Evolutionary conservation across 2,888 invertebrate genomes (phyloP).

Genomic region (Apamea anceps): DNA sequence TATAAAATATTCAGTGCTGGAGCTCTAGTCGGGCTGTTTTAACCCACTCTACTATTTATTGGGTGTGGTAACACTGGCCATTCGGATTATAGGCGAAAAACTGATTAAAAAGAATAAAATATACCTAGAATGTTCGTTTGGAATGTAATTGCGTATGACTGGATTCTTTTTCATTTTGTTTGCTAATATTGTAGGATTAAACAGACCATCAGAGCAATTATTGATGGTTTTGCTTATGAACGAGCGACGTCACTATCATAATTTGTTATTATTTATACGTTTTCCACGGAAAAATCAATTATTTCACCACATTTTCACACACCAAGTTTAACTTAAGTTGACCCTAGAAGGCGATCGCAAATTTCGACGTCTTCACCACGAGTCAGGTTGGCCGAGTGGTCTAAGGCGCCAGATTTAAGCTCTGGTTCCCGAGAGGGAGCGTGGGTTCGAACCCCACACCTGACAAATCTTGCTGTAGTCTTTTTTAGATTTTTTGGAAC

Average conservation of each 20-base stretch:
- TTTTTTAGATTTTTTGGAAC: not conserved
- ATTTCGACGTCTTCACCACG: rapidly evolving
- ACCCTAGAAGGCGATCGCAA: not conserved
- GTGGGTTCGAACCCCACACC: conserved; percentile 96
- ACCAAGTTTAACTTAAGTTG: conserved; percentile 18
- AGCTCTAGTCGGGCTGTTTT: conserved; percentile 47
- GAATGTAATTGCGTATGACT: conserved; percentile 9
- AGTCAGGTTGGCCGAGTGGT: conserved; percentile 96
- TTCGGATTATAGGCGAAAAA: conserved; percentile 59
- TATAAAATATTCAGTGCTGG: conserved; percentile 70
- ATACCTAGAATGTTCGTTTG: conserved; percentile 20
- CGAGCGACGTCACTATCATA: not conserved
- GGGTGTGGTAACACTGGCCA: conserved; percentile 48
- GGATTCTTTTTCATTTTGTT: not conserved
- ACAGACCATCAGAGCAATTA: not conserved
- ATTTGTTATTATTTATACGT: not conserved
- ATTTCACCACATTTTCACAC: not conserved
- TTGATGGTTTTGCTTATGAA: not conserved
- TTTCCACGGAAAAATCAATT: not conserved
- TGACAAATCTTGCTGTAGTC: conserved; percentile 81
- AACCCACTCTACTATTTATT: conserved; percentile 67
- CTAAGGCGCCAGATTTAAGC: conserved; percentile 96
- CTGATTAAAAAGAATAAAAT: conserved; percentile 49
- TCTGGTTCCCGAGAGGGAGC: conserved; percentile 95
- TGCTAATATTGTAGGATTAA: not conserved